Evolutionary conservation across 2,888 invertebrate genomes (phyloP), one percentile per base, ranked within the genome.

Genomic region (Criorhina ranunculi): DNA sequence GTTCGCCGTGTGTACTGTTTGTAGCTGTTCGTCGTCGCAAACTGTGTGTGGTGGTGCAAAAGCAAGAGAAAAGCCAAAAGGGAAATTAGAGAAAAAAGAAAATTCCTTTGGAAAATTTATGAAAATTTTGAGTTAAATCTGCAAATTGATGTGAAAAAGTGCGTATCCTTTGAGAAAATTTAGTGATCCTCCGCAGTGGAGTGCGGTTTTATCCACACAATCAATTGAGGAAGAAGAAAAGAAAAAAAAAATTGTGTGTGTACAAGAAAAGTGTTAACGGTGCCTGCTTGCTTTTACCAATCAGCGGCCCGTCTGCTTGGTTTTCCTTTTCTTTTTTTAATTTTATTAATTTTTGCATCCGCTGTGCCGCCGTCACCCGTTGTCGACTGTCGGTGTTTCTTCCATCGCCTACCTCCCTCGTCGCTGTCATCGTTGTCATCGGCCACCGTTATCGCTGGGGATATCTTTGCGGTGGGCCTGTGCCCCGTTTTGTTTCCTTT

Each of bases 211-310:
- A 53, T 78, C 60, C 53, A 49, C 77, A 35, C 42, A 67, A 40
- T 82, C 60, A 55, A 66, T 78, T 78, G 67, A 60, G 53, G 66
- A 66, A 77, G 60, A 66, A n/a, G n/a, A n/a, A n/a, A n/a, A n/a
- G n/a, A n/a, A n/a, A n/a, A n/a, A 66, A 66, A 79, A 83, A 66
- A 31, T 24, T 78, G n/a, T n/a, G n/a, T 78, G 60, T 79, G 44
- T 53, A 76, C 64, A 79, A 75, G 79, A 67, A 82, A 83, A 83
- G 73, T 79, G 73, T 69, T 83, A 83, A 83, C 83, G 83, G 83
- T 73, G 78, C 73, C 31, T 70, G 44, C 55, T 35, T 81, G 37
- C 66, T 60, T n/a, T 77, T 40, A 35, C 72, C 60, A 78, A 49
- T 78, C 66, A 60, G 72, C 42, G 66, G 72, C 42, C 55, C 42